Evolutionary conservation across 2,888 invertebrate genomes (phyloP).

Genomic region (Rosalia funebris): DNA sequence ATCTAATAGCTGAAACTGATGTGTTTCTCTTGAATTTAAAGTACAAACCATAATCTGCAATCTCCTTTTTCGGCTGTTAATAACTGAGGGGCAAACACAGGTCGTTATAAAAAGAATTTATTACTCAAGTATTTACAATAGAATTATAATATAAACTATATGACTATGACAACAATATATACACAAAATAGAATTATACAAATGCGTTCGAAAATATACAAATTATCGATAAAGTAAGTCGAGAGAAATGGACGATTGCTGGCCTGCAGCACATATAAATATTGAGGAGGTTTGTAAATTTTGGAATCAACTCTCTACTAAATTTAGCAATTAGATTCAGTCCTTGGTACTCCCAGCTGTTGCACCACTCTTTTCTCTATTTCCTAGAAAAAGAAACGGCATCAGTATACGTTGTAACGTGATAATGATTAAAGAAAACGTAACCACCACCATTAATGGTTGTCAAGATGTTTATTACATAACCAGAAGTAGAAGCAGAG

Average conservation of each 20-base stretch:
- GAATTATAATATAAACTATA: slow-evolving; percentile 62
- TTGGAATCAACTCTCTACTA: slow-evolving; percentile 24
- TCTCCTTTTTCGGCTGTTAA: too few species aligned
- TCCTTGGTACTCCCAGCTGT: slow-evolving; percentile 62
- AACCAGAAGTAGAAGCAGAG: too few species aligned
- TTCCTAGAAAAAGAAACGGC: slow-evolving; percentile 56
- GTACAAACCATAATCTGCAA: too few species aligned
- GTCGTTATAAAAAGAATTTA: slow-evolving; percentile 46
- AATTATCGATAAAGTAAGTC: slow-evolving; percentile 48
- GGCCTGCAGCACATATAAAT: slow-evolving; percentile 52
- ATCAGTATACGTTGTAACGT: too few species aligned
- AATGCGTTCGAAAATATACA: slow-evolving; percentile 50
- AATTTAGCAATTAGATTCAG: slow-evolving; percentile 60
- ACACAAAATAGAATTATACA: slow-evolving; percentile 53
- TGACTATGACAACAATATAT: slow-evolving; percentile 63
- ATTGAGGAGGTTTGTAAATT: slow-evolving; percentile 30
- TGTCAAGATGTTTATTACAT: too few species aligned
- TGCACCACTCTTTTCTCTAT: slow-evolving; percentile 65
- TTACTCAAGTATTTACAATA: slow-evolving; percentile 55
- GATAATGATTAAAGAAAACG: too few species aligned
- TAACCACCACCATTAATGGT: too few species aligned
- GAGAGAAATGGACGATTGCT: slow-evolving; percentile 57
- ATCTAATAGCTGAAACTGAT: too few species aligned
- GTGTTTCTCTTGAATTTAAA: too few species aligned
- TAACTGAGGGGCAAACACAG: too few species aligned